phyloP scores from a whole-genome alignment of 1,140 invertebrate species.

The Aphis craccivora region DNA sequence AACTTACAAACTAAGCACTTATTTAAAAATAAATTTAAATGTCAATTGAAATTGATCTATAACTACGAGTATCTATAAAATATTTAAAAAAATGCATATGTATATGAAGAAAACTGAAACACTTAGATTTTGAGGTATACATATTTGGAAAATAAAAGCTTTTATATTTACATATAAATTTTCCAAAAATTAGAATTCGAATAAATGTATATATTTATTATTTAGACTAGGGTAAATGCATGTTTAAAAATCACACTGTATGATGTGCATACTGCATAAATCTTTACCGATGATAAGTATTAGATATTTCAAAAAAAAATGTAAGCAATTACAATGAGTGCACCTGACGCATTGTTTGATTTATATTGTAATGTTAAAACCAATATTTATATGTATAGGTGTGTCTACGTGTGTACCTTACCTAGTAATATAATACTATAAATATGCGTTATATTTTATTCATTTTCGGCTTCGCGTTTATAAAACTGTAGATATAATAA shows the following conservation, averaged over 20 bases:
- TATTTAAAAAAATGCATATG: neutral
- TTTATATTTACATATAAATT: neutral
- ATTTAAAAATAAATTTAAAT: neutral
- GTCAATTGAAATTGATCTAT: too few relatives aligned
- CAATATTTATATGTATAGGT: neutral
- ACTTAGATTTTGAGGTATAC: neutral
- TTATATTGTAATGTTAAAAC: neutral
- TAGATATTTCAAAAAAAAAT: neutral
- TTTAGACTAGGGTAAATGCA: neutral
- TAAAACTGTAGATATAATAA: neutral
- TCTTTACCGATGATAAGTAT: neutral
- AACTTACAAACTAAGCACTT: neutral
- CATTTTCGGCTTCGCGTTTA: neutral
- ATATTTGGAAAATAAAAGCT: neutral
- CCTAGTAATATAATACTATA: neutral
- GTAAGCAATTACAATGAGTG: neutral
- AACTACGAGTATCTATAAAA: too few relatives aligned
- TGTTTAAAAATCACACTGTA: neutral
- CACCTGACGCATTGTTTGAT: neutral
- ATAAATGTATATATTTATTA: neutral
- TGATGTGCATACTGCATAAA: neutral
- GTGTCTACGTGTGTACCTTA: neutral
- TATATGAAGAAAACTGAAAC: neutral
- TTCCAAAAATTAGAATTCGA: neutral
- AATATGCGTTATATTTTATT: constrained; percentile 9